A percentile compares a stretch with the other conserved stretches of the same genome.
Evolutionary conservation across 1,140 invertebrate genomes (phyloP).

Genomic region (Euglossa dilemma): DNA sequence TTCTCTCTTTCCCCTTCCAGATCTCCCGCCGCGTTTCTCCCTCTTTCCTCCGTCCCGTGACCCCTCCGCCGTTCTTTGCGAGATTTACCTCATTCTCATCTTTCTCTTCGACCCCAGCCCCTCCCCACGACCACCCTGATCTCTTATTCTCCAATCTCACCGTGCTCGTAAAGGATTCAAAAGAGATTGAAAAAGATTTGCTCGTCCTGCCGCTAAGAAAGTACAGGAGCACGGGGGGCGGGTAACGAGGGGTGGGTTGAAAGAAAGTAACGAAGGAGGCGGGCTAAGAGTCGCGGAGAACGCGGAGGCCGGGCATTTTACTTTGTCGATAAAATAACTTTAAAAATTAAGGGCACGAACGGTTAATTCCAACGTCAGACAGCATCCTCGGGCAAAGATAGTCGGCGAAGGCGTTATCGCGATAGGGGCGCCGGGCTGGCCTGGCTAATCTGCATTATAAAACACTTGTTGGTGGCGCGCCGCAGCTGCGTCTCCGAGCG

Average conservation of each 20-base stretch:
- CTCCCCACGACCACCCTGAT: background rate
- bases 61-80: conserved; percentile 1
- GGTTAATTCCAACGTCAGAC: conserved; percentile 22
- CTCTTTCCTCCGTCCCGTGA: background rate
- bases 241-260: background rate
- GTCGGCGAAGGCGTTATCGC: conserved; percentile 8
- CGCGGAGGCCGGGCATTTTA: conserved; percentile 6
- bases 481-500: conserved; percentile 55
- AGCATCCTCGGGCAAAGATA: conserved; percentile 4
- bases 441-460: conserved; percentile 62
- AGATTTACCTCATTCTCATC: conserved; percentile 60
- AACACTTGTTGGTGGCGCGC: conserved; percentile 51
- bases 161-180: conserved; percentile 67
- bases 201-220: conserved; percentile 53
- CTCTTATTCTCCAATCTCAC: conserved; percentile 60
- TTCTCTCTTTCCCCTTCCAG: conserved; percentile 19
- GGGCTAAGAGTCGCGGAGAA: background rate
- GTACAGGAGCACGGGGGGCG: conserved; percentile 23
- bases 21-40: background rate
- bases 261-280: conserved; percentile 24
- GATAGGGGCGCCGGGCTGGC: conserved; percentile 10
- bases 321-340: conserved; percentile 64
- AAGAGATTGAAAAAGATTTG: conserved; percentile 73
- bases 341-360: conserved; percentile 10
- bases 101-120: conserved; percentile 7